Evolutionary conservation across 2,113 vertebrate species (phyloP).

Genomic region (Dasypus novemcinctus): DNA sequence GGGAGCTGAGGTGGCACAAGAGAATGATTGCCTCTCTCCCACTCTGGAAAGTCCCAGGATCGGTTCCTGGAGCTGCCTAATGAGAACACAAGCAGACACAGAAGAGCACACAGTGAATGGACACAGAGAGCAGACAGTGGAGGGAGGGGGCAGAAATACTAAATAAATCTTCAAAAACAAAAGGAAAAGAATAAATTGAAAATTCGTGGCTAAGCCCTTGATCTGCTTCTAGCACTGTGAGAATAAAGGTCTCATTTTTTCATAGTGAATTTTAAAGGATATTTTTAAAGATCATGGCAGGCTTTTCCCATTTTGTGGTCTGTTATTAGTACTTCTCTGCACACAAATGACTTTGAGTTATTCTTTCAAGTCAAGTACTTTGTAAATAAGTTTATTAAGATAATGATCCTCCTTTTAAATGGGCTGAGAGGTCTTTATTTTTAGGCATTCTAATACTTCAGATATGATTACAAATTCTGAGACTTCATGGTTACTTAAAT

Average conservation of each 20-base stretch:
- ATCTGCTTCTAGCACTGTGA: background rate
- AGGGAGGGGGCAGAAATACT: too few species aligned
- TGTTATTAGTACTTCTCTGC: background rate
- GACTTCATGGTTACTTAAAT: slow-evolving; percentile 10
- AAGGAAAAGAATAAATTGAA: too few species aligned
- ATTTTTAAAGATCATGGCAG: slow-evolving; percentile 13
- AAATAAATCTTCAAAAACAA: too few species aligned
- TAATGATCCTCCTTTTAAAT: background rate
- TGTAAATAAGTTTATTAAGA: slow-evolving; percentile 41
- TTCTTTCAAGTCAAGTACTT: slow-evolving; percentile 40
- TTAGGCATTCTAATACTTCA: slow-evolving; percentile 44
- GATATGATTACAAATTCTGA: slow-evolving; percentile 40
- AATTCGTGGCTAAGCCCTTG: background rate
- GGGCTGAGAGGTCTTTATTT: background rate
- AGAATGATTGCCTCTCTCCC: too few species aligned
- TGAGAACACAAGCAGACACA: too few species aligned
- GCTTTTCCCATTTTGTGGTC: background rate
- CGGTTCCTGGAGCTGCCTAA: too few species aligned
- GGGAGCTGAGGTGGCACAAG: too few species aligned
- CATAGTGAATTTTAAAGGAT: slow-evolving; percentile 23
- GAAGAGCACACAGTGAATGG: too few species aligned
- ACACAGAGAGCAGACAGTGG: too few species aligned
- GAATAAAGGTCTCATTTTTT: background rate
- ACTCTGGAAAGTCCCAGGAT: too few species aligned
- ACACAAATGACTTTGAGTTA: slow-evolving; percentile 10